A percentile compares a stretch with the other conserved stretches of the same genome.
Evolutionary conservation across 1,140 invertebrate genomes (phyloP).

Genomic region (Apis laboriosa): DNA sequence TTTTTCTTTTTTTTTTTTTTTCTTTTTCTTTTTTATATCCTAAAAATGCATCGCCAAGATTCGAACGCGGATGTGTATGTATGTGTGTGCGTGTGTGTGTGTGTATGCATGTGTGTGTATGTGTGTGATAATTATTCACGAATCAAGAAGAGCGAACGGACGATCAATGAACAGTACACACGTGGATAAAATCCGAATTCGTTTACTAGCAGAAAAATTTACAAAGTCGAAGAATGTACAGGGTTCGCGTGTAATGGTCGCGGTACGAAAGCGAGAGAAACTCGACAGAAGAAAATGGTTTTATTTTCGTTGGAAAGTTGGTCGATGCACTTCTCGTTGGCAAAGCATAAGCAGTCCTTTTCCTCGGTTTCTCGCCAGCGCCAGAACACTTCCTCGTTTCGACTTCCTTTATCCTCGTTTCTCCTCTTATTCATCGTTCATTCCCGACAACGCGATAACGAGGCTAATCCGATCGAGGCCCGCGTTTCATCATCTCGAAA

Average conservation of each 20-base stretch:
- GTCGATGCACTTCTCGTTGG: conserved; percentile 32
- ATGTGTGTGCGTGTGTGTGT: too few species aligned
- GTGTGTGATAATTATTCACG: too few species aligned
- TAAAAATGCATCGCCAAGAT: conserved; percentile 29
- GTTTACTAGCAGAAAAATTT: conserved; percentile 40
- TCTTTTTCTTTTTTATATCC: background rate
- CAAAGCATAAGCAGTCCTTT: conserved; percentile 4
- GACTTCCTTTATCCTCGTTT: background rate
- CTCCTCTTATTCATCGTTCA: background rate
- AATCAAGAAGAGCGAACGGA: background rate
- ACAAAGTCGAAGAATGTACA: conserved; percentile 32
- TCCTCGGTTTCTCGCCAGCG: background rate
- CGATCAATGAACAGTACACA: conserved; percentile 19
- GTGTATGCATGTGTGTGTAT: too few species aligned
- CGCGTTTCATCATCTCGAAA: background rate
- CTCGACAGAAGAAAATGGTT: conserved; percentile 10
- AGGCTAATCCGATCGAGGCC: conserved; percentile 9
- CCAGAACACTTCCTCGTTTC: background rate
- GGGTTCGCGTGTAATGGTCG: background rate
- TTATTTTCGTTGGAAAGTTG: conserved; percentile 16
- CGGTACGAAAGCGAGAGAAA: conserved; percentile 30
- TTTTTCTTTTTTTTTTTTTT: background rate
- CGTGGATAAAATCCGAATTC: conserved; percentile 28
- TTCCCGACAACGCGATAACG: background rate
- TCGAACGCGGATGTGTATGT: background rate